Evolutionary conservation across 2,888 invertebrate species (phyloP), one percentile per base, ranked within the genome.

Genomic region (Cerceris rybyensis): DNA sequence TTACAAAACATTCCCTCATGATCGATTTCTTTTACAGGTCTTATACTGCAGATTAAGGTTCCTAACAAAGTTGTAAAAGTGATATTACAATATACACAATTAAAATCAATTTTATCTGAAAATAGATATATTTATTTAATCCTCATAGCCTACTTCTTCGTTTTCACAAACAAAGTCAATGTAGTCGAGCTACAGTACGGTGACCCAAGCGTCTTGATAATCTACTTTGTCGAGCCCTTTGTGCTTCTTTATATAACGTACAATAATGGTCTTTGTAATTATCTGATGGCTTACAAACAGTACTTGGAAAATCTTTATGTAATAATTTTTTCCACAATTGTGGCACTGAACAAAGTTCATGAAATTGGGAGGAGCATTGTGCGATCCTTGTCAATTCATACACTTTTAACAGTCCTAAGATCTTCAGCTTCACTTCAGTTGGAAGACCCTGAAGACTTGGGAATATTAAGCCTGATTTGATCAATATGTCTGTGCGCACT

Each of bases 401-500:
- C 8, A 28, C 50, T 77, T 80, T 64, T 46, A 93, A 81, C 72
- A 87, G 86, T 60, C 71, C 71, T 52, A 90, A 70, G 43, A 93
- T 92, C 49, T 88, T 69, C 0, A 87, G 43, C 69, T 90, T 87
- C 7, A 93, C 74, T 87, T 93, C 93, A 0, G 81, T 76, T 7
- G 93, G 93, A 64, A 93, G 78, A 58, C 92, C 88, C 58, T 88
- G 84, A 8, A 93, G 81, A 84, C 91, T 90, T 17, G 92, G 88
- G 74, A 87, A 86, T 17, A 85, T 86, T 39, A 88, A 57, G 14
- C 92, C 94, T 84, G 93, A 90, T 70, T 91, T 86, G 69, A 89
- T 93, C 16, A 95, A 89, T 82, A 95, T 93, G 81, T 93, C 93
- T 83, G 94, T 93, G 67, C 94, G 94, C 54, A 94, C 93, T 42